Conservation (phyloP, 2,888 invertebrate species). For the Sturmia bella region DNA sequence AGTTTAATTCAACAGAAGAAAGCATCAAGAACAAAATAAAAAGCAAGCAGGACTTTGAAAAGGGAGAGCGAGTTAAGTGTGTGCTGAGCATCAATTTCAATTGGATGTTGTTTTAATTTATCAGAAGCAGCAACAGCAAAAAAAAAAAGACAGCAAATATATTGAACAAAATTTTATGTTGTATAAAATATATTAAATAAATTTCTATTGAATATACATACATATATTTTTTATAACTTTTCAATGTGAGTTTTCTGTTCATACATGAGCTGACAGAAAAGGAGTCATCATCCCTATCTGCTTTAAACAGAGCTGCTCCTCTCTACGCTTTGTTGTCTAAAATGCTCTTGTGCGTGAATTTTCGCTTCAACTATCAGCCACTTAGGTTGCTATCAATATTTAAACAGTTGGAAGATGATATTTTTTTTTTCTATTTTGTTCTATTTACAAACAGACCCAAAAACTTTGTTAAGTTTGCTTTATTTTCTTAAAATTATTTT, state of each 20-base stretch:
- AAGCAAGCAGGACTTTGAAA: slow-evolving; percentile 27
- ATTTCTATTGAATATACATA: slow-evolving; percentile 13
- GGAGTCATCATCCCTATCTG: slow-evolving; percentile 30
- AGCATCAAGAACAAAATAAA: slow-evolving; percentile 35
- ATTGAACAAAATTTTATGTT: slow-evolving; percentile 62
- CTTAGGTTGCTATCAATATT: slow-evolving; percentile 71
- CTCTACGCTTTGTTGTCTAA: slow-evolving; percentile 26
- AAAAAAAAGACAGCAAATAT: slow-evolving; percentile 55
- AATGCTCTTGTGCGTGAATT: slow-evolving; percentile 68
- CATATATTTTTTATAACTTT: slow-evolving; percentile 7
- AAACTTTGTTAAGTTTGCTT: slow-evolving; percentile 32
- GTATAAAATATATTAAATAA: slow-evolving; percentile 52
- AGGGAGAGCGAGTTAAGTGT: slow-evolving; percentile 28
- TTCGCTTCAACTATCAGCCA: slow-evolving; percentile 71
- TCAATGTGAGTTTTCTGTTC: slow-evolving; percentile 12
- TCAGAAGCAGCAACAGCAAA: slow-evolving; percentile 51
- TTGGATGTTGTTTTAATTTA: slow-evolving; percentile 65
- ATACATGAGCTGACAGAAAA: slow-evolving; percentile 21
- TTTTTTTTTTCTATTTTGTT: background rate
- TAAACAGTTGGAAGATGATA: slow-evolving; percentile 70
- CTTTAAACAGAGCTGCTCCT: slow-evolving; percentile 14
- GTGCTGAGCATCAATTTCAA: slow-evolving; percentile 67
- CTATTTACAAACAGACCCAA: slow-evolving; percentile 26
- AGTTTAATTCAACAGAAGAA: slow-evolving; percentile 56
- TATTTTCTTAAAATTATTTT: slow-evolving; percentile 45